phyloP scores from a whole-genome alignment of 2,113 vertebrate genomes.

The Terrapene triunguis region DNA sequence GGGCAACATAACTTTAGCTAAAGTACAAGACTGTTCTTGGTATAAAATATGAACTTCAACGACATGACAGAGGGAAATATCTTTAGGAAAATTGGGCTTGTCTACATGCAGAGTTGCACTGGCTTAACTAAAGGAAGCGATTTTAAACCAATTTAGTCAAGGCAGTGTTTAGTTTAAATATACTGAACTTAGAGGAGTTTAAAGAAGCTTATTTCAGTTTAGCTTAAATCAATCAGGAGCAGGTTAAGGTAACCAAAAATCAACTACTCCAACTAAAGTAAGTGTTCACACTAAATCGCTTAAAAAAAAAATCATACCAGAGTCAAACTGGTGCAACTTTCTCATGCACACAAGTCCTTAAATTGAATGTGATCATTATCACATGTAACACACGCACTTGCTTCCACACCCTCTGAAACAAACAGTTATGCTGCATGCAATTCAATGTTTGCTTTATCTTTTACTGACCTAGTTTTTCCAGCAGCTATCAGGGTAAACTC shows the following conservation, averaged over 20 bases:
- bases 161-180: background rate
- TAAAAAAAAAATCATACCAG: background rate
- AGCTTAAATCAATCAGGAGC: background rate
- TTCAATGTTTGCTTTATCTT: background rate
- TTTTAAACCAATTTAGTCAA: background rate
- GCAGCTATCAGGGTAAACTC: background rate
- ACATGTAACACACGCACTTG: background rate
- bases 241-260: background rate
- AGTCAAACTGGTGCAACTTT: rapidly evolving
- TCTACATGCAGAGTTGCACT: background rate
- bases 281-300: background rate
- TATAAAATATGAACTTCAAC: background rate
- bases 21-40: background rate
- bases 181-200: background rate
- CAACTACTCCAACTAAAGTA: rapidly evolving
- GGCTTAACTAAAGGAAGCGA: background rate
- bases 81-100: background rate
- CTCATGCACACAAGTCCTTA: background rate
- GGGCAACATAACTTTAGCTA: background rate
- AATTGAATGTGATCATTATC: rapidly evolving
- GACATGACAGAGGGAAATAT: conserved; percentile 25
- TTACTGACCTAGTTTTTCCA: background rate
- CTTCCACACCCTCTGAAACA: background rate
- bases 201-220: background rate
- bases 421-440: background rate